Evolutionary conservation across 2,797 vertebrate species (phyloP).

Genomic region (Cynodonichthys magdalenae): DNA sequence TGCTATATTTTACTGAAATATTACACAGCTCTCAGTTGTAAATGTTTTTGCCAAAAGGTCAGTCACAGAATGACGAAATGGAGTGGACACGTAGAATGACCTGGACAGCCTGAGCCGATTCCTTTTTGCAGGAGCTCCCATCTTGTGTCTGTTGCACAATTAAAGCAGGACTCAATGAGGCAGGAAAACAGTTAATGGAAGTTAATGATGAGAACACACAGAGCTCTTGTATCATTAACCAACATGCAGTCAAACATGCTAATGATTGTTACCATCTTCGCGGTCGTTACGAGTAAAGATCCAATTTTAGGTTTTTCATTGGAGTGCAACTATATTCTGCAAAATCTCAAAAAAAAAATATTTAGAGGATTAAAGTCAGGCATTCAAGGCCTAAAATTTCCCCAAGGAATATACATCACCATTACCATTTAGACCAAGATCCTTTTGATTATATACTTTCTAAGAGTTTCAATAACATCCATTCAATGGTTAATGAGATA

Average conservation of each 20-base stretch:
- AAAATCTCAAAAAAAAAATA: conserved; percentile 1
- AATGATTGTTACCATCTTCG: conserved; percentile 60
- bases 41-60: conserved; percentile 18
- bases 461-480: too few relatives aligned
- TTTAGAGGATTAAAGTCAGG: conserved; percentile 20
- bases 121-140: conserved; percentile 51
- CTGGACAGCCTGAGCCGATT: conserved; percentile 27
- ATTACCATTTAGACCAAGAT: too few relatives aligned
- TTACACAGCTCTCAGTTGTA: conserved; percentile 9
- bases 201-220: conserved; percentile 75
- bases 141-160: conserved; percentile 67
- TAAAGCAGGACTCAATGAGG: conserved; percentile 69
- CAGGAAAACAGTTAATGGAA: conserved; percentile 75
- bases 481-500: too few relatives aligned
- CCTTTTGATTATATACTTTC: too few relatives aligned
- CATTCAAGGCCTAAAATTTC: too few relatives aligned
- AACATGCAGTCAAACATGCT: conserved; percentile 73
- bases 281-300: conserved; percentile 38
- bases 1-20: not conserved
- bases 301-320: conserved; percentile 17
- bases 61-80: conserved; percentile 20
- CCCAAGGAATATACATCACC: too few relatives aligned
- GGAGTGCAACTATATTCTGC: conserved; percentile 10
- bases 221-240: conserved; percentile 75
- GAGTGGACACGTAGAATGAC: conserved; percentile 33